A percentile compares a stretch with the other conserved stretches of the same genome.
These are phyloP conservation scores for Talpa occidentalis DNA, from an alignment of 2,113 vertebrate genomes.

Conservation along the genomic window DNA sequence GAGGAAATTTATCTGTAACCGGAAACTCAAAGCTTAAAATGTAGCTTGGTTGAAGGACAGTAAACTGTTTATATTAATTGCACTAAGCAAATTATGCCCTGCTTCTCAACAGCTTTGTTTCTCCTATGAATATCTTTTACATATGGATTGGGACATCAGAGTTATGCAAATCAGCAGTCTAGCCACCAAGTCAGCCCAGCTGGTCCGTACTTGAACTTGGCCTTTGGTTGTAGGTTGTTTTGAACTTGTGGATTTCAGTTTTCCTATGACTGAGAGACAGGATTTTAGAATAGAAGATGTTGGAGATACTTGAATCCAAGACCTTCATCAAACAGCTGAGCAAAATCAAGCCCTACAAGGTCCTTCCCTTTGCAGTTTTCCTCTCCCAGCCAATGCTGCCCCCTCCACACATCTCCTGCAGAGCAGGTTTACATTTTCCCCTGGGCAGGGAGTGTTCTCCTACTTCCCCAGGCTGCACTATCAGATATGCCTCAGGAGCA, in stretches of 20 bases:
- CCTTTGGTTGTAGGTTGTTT: not conserved
- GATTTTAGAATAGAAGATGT: not conserved
- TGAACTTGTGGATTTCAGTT: not conserved
- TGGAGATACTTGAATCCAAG: not conserved
- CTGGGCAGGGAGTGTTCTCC: too few species aligned
- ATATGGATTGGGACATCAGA: not conserved
- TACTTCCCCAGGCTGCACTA: not conserved
- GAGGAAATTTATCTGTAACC: not conserved
- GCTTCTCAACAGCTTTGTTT: not conserved
- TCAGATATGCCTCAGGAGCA: not conserved
- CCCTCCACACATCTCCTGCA: not conserved
- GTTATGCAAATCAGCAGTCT: conserved; percentile 19
- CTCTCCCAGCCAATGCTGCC: not conserved
- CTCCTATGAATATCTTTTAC: not conserved
- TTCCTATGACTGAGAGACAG: not conserved
- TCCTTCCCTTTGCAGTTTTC: not conserved
- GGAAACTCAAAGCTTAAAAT: not conserved
- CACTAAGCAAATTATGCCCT: not conserved
- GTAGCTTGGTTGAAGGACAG: not conserved
- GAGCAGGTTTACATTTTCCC: not conserved
- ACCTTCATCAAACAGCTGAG: not conserved
- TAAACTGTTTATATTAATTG: not conserved
- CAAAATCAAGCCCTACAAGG: not conserved
- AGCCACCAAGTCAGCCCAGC: not conserved
- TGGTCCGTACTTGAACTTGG: not conserved